A percentile compares a stretch with the other conserved stretches of the same genome.
These are phyloP conservation scores for Loripinus fragilis DNA, from an alignment of 2,888 invertebrate genomes.

Conservation along the genomic window DNA sequence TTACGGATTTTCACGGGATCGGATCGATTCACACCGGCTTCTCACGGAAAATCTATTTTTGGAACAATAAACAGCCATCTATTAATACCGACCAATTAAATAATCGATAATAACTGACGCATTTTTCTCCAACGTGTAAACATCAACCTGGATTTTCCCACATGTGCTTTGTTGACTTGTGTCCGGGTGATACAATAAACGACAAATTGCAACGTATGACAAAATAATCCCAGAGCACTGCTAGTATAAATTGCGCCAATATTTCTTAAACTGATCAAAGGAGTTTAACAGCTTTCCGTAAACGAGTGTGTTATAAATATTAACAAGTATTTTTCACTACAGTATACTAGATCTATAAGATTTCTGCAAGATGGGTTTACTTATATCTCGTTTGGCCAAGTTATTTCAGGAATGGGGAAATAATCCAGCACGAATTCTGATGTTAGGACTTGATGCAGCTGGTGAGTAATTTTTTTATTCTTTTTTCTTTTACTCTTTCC, in stretches of 20 bases:
- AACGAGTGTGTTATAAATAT: too few species aligned
- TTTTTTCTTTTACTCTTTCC: too few species aligned
- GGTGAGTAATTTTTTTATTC: slow-evolving; percentile 67
- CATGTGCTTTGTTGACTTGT: background rate
- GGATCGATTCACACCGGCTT: too few species aligned
- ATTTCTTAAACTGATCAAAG: too few species aligned
- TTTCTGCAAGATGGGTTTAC: slow-evolving; percentile 40
- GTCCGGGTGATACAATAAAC: background rate
- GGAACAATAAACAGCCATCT: background rate
- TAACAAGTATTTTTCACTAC: too few species aligned
- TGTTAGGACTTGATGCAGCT: slow-evolving; percentile 81
- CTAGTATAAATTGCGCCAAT: too few species aligned
- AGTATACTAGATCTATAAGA: too few species aligned
- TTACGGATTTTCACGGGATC: too few species aligned
- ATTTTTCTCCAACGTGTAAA: slow-evolving; percentile 24
- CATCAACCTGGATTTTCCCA: slow-evolving; percentile 11
- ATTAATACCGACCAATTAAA: slow-evolving; percentile 30
- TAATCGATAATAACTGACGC: slow-evolving; percentile 12
- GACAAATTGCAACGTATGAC: background rate
- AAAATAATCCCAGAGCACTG: background rate
- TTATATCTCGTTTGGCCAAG: slow-evolving; percentile 32
- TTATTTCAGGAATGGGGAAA: slow-evolving; percentile 51
- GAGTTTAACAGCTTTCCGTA: too few species aligned
- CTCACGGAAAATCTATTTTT: too few species aligned
- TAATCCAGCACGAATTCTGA: slow-evolving; percentile 73